Conservation (phyloP, 2,113 vertebrate species). For the Thymallus thymallus region DNA sequence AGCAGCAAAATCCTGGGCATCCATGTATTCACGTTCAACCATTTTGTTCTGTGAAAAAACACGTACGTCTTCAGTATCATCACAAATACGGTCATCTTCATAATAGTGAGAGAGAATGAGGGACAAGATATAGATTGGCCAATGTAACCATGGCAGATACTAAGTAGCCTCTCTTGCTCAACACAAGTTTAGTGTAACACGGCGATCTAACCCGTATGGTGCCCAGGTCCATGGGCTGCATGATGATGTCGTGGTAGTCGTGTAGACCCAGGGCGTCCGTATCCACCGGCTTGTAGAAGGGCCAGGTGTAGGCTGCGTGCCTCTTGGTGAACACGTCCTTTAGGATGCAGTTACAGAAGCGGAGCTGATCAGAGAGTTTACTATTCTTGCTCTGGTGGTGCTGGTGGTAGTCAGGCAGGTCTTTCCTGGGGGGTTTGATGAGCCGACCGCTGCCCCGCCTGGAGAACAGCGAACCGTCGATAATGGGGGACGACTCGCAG, state of each 20-base stretch:
- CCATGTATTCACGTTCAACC: slow-evolving; percentile 79
- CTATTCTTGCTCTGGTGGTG: slow-evolving; percentile 59
- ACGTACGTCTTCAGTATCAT: not conserved
- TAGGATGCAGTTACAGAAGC: slow-evolving; percentile 79
- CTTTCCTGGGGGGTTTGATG: slow-evolving; percentile 71
- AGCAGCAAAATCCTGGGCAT: slow-evolving; percentile 82
- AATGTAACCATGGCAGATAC: not conserved
- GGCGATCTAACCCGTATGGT: slow-evolving; percentile 79
- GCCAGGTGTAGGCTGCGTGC: slow-evolving; percentile 85
- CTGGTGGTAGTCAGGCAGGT: slow-evolving; percentile 69
- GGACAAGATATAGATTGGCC: not conserved
- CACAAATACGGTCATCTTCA: not conserved
- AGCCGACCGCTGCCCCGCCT: slow-evolving; percentile 62
- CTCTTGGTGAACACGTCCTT: slow-evolving; percentile 88
- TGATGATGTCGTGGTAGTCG: slow-evolving; percentile 78
- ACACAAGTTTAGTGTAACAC: not conserved
- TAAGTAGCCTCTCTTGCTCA: not conserved
- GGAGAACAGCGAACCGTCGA: slow-evolving; percentile 42
- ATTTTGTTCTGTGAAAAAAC: slow-evolving; percentile 80
- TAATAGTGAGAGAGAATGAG: not conserved
- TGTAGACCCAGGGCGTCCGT: slow-evolving; percentile 66
- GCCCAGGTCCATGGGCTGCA: slow-evolving; percentile 83
- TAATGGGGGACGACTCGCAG: slow-evolving; percentile 49
- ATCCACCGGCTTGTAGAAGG: slow-evolving; percentile 83
- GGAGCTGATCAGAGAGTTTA: slow-evolving; percentile 74